Conservation (phyloP, 2,113 vertebrate genomes). For the Myodes glareolus region DNA sequence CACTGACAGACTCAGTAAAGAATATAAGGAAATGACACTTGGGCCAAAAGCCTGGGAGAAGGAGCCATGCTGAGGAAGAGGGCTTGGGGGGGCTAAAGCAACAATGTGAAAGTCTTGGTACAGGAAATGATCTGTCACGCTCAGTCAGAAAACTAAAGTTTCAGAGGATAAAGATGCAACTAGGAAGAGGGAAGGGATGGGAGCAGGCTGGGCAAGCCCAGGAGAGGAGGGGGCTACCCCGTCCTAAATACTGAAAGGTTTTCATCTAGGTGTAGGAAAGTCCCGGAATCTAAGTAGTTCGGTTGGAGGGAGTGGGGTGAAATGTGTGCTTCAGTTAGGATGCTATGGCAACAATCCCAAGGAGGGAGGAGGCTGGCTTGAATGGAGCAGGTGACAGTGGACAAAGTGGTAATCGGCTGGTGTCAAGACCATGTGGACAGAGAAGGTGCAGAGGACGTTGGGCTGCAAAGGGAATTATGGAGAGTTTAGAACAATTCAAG, state of each 20-base stretch:
- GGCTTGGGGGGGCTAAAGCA: not conserved
- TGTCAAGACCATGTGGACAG: not conserved
- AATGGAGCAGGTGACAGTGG: not conserved
- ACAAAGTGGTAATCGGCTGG: rapidly evolving
- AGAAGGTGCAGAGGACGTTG: not conserved
- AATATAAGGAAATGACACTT: not conserved
- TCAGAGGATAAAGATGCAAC: not conserved
- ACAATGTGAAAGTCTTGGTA: not conserved
- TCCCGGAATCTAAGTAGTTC: not conserved
- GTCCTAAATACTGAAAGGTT: not conserved
- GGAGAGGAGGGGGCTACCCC: too few relatives aligned
- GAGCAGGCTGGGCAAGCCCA: not conserved
- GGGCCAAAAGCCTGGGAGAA: not conserved
- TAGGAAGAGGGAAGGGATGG: too few relatives aligned
- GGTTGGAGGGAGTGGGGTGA: not conserved
- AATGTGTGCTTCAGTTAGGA: not conserved
- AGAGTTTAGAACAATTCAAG: not conserved
- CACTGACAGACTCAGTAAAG: not conserved
- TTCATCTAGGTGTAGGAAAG: not conserved
- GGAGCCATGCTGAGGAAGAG: not conserved
- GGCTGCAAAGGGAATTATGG: not conserved
- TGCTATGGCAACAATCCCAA: not conserved
- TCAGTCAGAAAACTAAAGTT: not conserved
- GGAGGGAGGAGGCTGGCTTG: not conserved
- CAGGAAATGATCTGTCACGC: not conserved